Evolutionary conservation across 2,888 invertebrate genomes (phyloP).

Genomic region (Quadroppia sp.): DNA sequence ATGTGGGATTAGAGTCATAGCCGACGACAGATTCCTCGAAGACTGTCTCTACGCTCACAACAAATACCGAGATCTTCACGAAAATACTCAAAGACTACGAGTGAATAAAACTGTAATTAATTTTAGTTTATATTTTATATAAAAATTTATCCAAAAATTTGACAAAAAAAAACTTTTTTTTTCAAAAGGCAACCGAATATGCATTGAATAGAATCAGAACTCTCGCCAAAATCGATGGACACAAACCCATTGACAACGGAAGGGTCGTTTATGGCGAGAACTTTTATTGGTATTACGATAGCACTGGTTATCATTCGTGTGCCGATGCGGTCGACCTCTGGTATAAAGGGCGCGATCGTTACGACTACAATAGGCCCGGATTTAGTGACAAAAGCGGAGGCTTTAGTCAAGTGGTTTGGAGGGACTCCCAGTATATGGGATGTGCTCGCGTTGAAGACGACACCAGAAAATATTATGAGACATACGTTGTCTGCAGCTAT

Average conservation of each 20-base stretch:
- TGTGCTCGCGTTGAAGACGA: constrained; percentile 31
- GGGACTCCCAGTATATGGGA: neutral
- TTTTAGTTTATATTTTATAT: neutral
- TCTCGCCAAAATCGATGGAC: constrained; percentile 33
- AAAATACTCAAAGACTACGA: constrained; percentile 28
- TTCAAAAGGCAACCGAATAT: constrained; percentile 36
- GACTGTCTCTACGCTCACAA: constrained; percentile 18
- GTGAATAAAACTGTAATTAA: constrained; percentile 36
- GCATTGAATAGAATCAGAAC: constrained; percentile 30
- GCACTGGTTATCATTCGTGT: constrained; percentile 15
- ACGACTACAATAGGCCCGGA: constrained; percentile 32
- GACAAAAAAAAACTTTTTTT: no score
- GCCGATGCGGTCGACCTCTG: constrained; percentile 36
- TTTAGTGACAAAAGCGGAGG: constrained; percentile 35
- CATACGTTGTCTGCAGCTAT: constrained; percentile 31
- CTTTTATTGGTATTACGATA: constrained; percentile 41
- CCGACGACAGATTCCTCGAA: constrained; percentile 13
- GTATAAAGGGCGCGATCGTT: constrained; percentile 23
- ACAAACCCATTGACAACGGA: neutral
- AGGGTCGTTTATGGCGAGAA: constrained; percentile 29
- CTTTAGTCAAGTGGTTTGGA: constrained; percentile 38
- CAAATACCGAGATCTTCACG: constrained; percentile 29
- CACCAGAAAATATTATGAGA: constrained; percentile 8
- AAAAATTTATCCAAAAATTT: no score
- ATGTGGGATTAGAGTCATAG: constrained; percentile 2